Conservation (phyloP, 1,140 invertebrate genomes). For the Drosophila sucinea region DNA sequence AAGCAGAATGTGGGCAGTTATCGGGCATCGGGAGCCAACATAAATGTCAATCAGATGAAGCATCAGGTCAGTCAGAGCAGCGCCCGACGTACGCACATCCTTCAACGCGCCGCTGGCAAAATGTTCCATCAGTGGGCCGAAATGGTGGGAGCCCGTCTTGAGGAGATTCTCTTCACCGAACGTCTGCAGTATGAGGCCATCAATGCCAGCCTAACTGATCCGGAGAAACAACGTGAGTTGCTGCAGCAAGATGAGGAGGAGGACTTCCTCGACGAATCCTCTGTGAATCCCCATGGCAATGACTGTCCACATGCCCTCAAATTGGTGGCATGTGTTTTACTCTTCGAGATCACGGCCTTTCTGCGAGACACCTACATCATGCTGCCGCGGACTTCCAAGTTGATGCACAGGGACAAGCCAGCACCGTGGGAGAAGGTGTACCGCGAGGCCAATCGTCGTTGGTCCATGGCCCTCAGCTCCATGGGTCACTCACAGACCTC, state of each 20-base stretch:
- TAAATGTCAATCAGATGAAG: constrained; percentile 76
- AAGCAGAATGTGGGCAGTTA: constrained; percentile 89
- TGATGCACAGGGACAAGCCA: constrained; percentile 88
- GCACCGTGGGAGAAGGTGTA: constrained; percentile 91
- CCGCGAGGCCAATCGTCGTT: constrained; percentile 91
- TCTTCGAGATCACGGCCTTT: constrained; percentile 98
- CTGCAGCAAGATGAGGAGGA: constrained; percentile 97
- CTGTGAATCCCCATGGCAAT: constrained; percentile 92
- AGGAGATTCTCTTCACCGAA: constrained; percentile 91
- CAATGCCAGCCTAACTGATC: constrained; percentile 89
- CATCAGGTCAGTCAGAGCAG: constrained; percentile 84
- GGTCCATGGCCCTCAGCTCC: constrained; percentile 95
- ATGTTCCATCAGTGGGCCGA: constrained; percentile 92
- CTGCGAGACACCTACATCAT: constrained; percentile 97
- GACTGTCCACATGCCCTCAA: constrained; percentile 96
- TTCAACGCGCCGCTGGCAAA: constrained; percentile 96
- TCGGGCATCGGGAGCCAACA: constrained; percentile 88
- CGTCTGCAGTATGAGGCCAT: constrained; percentile 89
- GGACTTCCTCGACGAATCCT: constrained; percentile 98
- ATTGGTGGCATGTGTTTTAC: constrained; percentile 95
- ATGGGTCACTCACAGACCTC: constrained; percentile 96
- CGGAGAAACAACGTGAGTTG: constrained; percentile 92
- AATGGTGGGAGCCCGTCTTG: constrained; percentile 93
- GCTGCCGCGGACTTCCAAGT: constrained; percentile 88
- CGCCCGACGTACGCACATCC: constrained; percentile 88